phyloP scores from a whole-genome alignment of 2,888 invertebrate genomes.

The Ischnus inquisitorius region DNA sequence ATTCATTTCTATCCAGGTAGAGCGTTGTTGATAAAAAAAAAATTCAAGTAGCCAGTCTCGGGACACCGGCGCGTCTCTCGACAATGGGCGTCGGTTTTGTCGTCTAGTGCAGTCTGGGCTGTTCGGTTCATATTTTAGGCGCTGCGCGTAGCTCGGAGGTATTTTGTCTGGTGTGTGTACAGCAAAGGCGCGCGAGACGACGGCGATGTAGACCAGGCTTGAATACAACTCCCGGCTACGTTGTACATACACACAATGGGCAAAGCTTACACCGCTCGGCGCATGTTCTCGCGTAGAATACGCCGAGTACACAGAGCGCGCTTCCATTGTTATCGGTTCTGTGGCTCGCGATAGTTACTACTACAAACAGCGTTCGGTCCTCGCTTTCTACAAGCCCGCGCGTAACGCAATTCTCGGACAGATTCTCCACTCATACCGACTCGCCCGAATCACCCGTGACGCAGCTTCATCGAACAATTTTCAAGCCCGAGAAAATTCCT shows the following conservation, averaged over 20 bases:
- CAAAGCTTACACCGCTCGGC: neutral
- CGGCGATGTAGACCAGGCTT: neutral
- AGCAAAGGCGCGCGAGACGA: no score
- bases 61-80: no score
- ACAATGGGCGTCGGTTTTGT: neutral
- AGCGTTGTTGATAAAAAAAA: neutral
- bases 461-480: neutral
- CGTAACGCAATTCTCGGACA: neutral
- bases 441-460: neutral
- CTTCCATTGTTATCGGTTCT: neutral
- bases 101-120: neutral
- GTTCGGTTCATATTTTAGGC: neutral
- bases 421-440: neutral
- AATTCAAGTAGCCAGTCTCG: neutral
- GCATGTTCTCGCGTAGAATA: constrained; percentile 10
- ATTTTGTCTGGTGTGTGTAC: neutral
- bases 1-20: no score
- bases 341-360: neutral
- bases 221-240: neutral
- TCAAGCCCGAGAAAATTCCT: neutral
- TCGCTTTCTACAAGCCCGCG: neutral
- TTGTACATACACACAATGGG: constrained; percentile 13
- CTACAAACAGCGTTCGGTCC: neutral
- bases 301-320: neutral
- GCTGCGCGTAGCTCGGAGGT: neutral